phyloP scores from a whole-genome alignment of 2,113 vertebrate genomes.

The Rostratula benghalensis region DNA sequence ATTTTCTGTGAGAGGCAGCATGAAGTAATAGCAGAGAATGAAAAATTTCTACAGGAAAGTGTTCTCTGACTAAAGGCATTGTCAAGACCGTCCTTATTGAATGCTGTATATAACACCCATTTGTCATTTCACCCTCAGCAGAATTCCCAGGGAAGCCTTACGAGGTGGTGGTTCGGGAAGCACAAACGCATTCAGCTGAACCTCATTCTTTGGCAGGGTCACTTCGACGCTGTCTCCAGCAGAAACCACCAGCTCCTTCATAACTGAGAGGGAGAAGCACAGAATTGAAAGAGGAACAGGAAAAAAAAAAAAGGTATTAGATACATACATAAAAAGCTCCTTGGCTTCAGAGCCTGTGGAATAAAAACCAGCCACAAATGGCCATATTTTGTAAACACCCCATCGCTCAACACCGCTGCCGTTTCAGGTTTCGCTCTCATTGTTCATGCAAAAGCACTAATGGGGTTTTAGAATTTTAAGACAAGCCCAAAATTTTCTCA shows the following conservation, averaged over 20 bases:
- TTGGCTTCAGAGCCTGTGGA: neutral
- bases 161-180: conserved; percentile 81
- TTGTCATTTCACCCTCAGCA: neutral
- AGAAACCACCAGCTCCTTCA: conserved; percentile 91
- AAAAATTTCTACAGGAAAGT: neutral
- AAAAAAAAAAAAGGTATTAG: neutral
- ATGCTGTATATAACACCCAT: neutral
- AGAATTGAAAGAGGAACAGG: neutral
- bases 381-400: neutral
- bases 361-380: neutral
- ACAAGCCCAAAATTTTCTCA: conserved; percentile 12
- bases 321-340: rapidly evolving
- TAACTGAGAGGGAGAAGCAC: conserved; percentile 62
- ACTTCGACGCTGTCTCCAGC: conserved; percentile 92
- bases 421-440: neutral
- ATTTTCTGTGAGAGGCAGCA: neutral
- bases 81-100: neutral
- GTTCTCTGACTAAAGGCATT: neutral
- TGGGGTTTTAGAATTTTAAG: neutral
- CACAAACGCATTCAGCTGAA: conserved; percentile 91
- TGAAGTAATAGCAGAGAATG: neutral
- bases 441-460: neutral
- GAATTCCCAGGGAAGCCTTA: conserved; percentile 60
- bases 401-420: neutral
- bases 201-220: conserved; percentile 88